Conservation (phyloP, 2,113 vertebrate genomes). For the Athene cunicularia region DNA sequence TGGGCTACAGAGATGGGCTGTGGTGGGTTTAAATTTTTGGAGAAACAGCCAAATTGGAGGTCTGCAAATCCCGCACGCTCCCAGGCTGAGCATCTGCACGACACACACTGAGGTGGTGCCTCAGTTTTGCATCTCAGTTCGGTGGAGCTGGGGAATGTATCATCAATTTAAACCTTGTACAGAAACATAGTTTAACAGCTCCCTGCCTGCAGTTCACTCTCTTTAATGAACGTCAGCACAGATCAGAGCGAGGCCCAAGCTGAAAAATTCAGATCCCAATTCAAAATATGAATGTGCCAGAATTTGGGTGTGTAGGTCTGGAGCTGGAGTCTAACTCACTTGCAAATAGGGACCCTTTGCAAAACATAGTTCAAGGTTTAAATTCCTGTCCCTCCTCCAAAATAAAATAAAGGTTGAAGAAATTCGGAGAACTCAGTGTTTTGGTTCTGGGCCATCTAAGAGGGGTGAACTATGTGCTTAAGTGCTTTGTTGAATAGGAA, state of each 20-base stretch:
- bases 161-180: neutral
- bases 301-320: conserved; percentile 3
- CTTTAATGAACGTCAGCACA: neutral
- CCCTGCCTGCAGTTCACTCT: neutral
- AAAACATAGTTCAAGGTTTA: neutral
- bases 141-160: neutral
- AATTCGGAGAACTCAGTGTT: neutral
- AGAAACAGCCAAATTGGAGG: neutral
- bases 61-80: neutral
- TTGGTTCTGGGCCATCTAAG: conserved; percentile 28
- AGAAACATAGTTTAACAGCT: neutral
- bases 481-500: conserved; percentile 55
- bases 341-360: neutral
- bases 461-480: conserved; percentile 4
- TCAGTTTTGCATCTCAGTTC: neutral
- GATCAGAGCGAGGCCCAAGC: neutral
- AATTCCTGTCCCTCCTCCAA: conserved; percentile 12
- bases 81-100: neutral
- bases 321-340: conserved; percentile 10
- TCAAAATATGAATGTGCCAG: neutral
- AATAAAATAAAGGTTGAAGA: neutral
- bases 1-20: neutral
- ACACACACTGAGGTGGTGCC: neutral
- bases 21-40: neutral
- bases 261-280: conserved; percentile 6